Conservation (phyloP, 2,113 vertebrate genomes). For the Motacilla tschutschensis region DNA sequence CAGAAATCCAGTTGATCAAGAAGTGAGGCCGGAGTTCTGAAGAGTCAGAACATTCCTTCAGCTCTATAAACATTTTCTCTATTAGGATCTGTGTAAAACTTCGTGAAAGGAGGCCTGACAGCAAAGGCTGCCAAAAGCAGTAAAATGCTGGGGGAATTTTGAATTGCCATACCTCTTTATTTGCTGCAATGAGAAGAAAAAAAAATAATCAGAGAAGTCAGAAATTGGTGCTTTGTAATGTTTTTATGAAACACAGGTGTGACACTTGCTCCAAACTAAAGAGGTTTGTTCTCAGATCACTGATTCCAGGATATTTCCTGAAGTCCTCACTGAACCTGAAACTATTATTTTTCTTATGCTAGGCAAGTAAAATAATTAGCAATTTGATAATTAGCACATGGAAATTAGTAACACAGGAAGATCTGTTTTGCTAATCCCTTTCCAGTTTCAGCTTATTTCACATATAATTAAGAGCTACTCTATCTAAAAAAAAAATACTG, state of each 20-base stretch:
- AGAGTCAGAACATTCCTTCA: constrained; percentile 70
- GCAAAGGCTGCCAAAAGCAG: constrained; percentile 90
- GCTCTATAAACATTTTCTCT: constrained; percentile 84
- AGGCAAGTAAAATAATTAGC: neutral
- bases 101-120: constrained; percentile 80
- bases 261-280: neutral
- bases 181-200: constrained; percentile 42
- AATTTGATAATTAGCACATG: neutral
- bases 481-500: neutral
- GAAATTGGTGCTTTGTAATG: neutral
- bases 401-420: neutral
- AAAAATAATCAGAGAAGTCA: neutral
- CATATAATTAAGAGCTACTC: neutral
- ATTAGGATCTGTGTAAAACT: constrained; percentile 83
- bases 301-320: neutral
- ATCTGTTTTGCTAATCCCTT: neutral
- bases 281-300: neutral
- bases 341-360: neutral
- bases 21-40: constrained; percentile 75
- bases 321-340: neutral
- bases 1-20: constrained; percentile 86
- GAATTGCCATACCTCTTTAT: constrained; percentile 62
- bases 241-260: neutral
- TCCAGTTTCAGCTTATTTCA: neutral
- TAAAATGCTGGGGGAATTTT: constrained; percentile 77